phyloP scores from a whole-genome alignment of 30 jellyfish, hydroid and myxozoan species.

The Turritopsis dohrnii region DNA sequence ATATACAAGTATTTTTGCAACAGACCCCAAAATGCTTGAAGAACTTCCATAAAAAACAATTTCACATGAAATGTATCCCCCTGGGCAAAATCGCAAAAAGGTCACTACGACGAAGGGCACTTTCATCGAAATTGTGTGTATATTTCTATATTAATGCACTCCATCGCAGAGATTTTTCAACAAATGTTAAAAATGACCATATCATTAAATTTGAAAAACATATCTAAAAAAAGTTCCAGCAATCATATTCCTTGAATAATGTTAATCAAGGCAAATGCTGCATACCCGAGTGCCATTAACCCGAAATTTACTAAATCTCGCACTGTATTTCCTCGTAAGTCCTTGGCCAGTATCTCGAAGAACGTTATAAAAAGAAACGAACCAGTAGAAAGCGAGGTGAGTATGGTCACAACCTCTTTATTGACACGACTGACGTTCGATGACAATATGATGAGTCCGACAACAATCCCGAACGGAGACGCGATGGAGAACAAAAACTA shows the following conservation, averaged over 20 bases:
- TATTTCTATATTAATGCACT: too few species aligned
- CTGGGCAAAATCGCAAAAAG: too few species aligned
- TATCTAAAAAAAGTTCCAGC: too few species aligned
- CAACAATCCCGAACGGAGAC: slow-evolving; percentile 32
- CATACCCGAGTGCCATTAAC: slow-evolving; percentile 24
- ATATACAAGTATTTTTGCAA: too few species aligned
- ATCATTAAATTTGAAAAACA: too few species aligned
- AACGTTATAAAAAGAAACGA: slow-evolving; percentile 36
- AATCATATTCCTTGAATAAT: slow-evolving; percentile 19
- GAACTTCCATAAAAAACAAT: too few species aligned
- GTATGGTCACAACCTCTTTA: slow-evolving; percentile 9
- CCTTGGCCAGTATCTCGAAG: slow-evolving; percentile 50
- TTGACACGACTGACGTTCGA: neutral
- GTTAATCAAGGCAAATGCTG: slow-evolving; percentile 24
- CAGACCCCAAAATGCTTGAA: too few species aligned
- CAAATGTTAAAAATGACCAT: too few species aligned
- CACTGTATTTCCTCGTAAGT: slow-evolving; percentile 19
- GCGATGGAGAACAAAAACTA: slow-evolving; percentile 39
- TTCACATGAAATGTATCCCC: too few species aligned
- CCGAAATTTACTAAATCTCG: neutral
- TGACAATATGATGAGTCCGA: slow-evolving; percentile 20
- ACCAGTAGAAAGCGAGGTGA: slow-evolving; percentile 42
- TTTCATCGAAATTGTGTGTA: too few species aligned
- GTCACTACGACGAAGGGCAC: too few species aligned
- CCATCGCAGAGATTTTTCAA: too few species aligned